Evolutionary conservation across 2,888 invertebrate species (phyloP).

Genomic region (Rhamnusium bicolor): DNA sequence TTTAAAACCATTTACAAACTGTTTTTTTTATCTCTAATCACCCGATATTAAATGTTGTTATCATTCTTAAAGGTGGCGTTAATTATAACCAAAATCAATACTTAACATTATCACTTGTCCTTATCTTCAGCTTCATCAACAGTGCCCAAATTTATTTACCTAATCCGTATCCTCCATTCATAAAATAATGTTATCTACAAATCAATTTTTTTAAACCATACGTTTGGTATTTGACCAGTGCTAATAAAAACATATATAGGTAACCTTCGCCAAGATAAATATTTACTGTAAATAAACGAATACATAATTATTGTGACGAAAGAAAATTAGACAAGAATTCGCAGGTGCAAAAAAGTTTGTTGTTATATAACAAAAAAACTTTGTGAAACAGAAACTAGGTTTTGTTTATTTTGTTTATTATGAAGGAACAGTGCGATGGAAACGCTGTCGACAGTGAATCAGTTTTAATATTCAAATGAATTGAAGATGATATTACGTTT

Average conservation of each 20-base stretch:
- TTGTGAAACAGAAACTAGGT: neutral
- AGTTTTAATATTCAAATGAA: neutral
- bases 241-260: slow-evolving; percentile 6
- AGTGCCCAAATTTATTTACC: neutral
- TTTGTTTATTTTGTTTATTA: neutral
- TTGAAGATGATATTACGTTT: neutral
- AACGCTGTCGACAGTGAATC: neutral
- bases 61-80: too few species aligned
- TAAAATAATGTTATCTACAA: neutral
- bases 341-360: slow-evolving; percentile 12
- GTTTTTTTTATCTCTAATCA: too few species aligned
- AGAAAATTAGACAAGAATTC: neutral
- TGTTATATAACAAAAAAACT: neutral
- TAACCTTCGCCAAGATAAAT: slow-evolving; percentile 30
- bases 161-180: neutral
- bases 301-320: slow-evolving; percentile 14
- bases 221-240: neutral
- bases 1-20: too few species aligned
- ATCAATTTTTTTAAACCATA: neutral
- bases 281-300: slow-evolving; percentile 23
- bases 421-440: neutral
- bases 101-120: neutral
- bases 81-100: neutral
- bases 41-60: too few species aligned
- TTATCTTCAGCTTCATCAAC: neutral